phyloP scores from a whole-genome alignment of 1,140 invertebrate species.

The Tetranychus urticae region DNA sequence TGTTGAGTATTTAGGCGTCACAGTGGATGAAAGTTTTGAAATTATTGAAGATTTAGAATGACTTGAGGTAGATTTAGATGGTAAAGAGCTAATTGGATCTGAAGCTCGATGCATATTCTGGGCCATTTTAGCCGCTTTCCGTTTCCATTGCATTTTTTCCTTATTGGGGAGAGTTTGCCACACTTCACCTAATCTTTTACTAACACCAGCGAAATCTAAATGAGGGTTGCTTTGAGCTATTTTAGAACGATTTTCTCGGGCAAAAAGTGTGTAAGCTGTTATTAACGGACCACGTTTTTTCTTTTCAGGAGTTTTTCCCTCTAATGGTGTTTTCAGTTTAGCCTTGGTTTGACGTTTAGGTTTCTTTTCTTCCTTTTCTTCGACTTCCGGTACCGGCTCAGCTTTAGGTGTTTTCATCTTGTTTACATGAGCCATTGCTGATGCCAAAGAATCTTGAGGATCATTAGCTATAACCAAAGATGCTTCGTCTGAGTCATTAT shows the following conservation, averaged over 20 bases:
- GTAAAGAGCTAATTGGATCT: background rate
- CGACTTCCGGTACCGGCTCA: background rate
- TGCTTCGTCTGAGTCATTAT: background rate
- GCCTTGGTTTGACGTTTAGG: conserved; percentile 16
- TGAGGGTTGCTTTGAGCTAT: conserved; percentile 42
- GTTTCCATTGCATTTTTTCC: conserved; percentile 32
- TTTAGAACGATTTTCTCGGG: conserved; percentile 47
- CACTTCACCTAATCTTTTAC: conserved; percentile 21
- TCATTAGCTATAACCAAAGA: background rate
- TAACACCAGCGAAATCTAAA: conserved; percentile 19
- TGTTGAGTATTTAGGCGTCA: background rate
- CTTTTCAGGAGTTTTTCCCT: background rate
- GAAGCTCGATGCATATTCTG: no score
- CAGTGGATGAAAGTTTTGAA: background rate
- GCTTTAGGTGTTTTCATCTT: conserved; percentile 2
- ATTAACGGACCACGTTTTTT: conserved; percentile 20
- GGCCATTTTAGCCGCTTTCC: conserved; percentile 38
- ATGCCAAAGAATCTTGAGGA: background rate
- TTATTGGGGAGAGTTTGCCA: conserved; percentile 21
- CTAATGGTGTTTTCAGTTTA: conserved; percentile 6
- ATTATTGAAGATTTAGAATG: background rate
- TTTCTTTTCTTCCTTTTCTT: conserved; percentile 26
- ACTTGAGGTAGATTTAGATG: background rate
- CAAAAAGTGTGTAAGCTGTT: conserved; percentile 73
- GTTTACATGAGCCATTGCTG: background rate